A percentile compares a stretch with the other conserved stretches of the same genome.
phyloP scores from a whole-genome alignment of 2,888 invertebrate species.

The Rhingia campestris region DNA sequence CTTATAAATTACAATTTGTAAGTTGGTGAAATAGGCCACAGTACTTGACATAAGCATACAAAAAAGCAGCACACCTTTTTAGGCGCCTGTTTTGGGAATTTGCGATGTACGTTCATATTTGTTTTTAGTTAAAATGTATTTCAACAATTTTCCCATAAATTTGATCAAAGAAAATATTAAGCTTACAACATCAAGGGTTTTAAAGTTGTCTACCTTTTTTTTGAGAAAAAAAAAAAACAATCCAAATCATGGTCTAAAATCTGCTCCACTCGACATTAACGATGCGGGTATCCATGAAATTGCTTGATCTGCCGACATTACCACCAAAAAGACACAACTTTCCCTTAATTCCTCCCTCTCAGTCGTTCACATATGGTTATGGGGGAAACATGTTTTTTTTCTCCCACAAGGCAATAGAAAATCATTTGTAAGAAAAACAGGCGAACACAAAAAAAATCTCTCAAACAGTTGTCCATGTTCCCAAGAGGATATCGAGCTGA shows the following conservation, averaged over 20 bases:
- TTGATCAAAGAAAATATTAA: not conserved
- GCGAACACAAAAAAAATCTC: conserved; percentile 18
- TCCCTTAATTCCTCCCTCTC: not conserved
- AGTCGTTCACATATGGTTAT: not conserved
- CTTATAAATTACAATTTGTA: too few species aligned
- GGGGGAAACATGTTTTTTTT: conserved; percentile 3
- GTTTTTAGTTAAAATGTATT: not conserved
- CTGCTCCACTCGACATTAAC: conserved; percentile 33
- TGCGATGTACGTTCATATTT: not conserved
- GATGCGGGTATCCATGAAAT: conserved; percentile 67
- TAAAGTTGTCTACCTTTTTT: conserved; percentile 1
- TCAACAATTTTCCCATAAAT: not conserved
- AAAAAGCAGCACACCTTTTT: not conserved
- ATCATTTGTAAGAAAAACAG: not conserved
- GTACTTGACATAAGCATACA: too few species aligned
- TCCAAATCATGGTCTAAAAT: conserved; percentile 50
- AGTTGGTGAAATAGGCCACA: too few species aligned
- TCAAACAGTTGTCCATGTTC: conserved; percentile 67
- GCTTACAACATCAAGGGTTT: not conserved
- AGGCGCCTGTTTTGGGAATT: not conserved
- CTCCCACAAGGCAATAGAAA: conserved; percentile 1
- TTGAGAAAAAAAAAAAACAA: conserved; percentile 26
- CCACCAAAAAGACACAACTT: conserved; percentile 15
- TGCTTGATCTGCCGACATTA: conserved; percentile 49
- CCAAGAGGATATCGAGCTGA: conserved; percentile 54